These are phyloP conservation scores for Lasioglossum marginatum DNA, from an alignment of 2,888 invertebrate species.

Conservation along the genomic window DNA sequence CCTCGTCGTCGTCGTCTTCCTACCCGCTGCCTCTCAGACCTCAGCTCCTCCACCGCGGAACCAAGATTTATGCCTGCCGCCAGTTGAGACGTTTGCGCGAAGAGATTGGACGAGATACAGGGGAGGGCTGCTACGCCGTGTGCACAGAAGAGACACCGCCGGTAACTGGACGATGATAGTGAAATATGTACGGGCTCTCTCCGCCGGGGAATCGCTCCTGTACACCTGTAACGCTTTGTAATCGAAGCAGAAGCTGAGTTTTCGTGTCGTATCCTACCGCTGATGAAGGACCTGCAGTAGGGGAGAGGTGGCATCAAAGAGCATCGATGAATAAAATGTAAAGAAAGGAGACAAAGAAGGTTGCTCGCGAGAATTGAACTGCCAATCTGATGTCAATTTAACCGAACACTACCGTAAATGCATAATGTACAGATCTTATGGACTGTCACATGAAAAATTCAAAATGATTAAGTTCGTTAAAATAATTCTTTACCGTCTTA, in stretches of 20 bases:
- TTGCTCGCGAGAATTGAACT: not conserved
- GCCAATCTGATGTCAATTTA: not conserved
- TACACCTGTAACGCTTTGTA: conserved; percentile 63
- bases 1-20: conserved; percentile 39
- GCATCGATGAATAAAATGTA: not conserved
- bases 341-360: not conserved
- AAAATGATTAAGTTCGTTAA: not conserved
- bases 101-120: conserved; percentile 73
- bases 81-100: conserved; percentile 84
- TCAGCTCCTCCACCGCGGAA: conserved; percentile 64
- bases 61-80: conserved; percentile 82
- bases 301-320: not conserved
- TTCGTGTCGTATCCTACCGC: conserved; percentile 19
- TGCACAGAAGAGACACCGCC: conserved; percentile 55
- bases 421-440: not conserved
- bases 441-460: not conserved
- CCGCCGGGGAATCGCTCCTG: conserved; percentile 40
- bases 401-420: not conserved
- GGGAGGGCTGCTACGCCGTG: conserved; percentile 59
- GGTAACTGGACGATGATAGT: conserved; percentile 65
- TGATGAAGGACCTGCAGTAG: not conserved
- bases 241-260: conserved; percentile 42
- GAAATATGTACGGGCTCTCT: conserved; percentile 62
- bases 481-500: not conserved
- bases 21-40: conserved; percentile 41